Conservation (phyloP, 2,113 vertebrate genomes). For the Eulemur macaco region DNA sequence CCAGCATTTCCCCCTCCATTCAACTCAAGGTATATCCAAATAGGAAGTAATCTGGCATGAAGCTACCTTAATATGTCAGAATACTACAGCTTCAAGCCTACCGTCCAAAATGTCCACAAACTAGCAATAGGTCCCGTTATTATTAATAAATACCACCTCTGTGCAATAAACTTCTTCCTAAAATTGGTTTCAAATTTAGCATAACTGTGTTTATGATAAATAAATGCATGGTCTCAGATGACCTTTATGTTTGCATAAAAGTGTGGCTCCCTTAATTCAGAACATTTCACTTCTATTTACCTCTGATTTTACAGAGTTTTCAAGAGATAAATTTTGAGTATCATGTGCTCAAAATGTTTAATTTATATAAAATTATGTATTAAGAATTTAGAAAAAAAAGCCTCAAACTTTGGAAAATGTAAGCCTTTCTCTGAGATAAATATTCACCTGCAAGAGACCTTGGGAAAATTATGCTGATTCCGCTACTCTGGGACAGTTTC, state of each 20-base stretch:
- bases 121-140: not conserved
- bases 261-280: not conserved
- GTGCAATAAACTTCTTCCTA: not conserved
- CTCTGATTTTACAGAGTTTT: not conserved
- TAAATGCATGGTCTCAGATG: not conserved
- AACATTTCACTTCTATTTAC: not conserved
- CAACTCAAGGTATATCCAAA: not conserved
- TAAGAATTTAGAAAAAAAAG: not conserved
- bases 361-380: not conserved
- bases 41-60: not conserved
- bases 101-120: not conserved
- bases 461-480: not conserved
- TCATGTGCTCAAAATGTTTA: not conserved
- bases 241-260: not conserved
- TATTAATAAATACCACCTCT: not conserved
- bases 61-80: not conserved
- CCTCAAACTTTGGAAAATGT: not conserved
- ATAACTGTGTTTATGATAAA: not conserved
- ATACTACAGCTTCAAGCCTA: not conserved
- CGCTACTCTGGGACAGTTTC: not conserved
- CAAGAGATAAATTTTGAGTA: not conserved
- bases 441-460: conserved; percentile 17
- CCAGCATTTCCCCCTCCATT: not conserved
- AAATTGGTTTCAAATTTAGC: not conserved
- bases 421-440: not conserved